These are phyloP conservation scores for Tenthredo scrophulariae DNA, from an alignment of 2,888 invertebrate species.

Conservation along the genomic window DNA sequence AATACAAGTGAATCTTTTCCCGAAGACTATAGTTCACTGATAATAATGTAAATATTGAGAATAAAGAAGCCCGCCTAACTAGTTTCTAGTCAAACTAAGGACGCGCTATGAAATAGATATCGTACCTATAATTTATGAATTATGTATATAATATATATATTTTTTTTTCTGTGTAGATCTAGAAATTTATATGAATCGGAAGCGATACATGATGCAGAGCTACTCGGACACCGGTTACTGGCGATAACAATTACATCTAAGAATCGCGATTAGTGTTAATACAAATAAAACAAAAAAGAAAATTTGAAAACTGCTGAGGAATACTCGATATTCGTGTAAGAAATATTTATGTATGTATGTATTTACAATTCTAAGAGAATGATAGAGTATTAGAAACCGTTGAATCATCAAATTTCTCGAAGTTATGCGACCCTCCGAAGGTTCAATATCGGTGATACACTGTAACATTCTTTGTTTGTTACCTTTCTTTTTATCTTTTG, in stretches of 20 bases:
- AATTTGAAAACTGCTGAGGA: neutral
- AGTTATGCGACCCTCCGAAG: neutral
- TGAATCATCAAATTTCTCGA: neutral
- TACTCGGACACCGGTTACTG: neutral
- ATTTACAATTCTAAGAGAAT: neutral
- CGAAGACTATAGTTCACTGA: neutral
- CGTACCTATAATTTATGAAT: neutral
- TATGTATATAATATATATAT: too few species aligned
- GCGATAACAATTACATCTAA: neutral
- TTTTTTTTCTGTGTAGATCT: neutral
- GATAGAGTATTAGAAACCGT: neutral
- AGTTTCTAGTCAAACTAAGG: slow-evolving; percentile 4
- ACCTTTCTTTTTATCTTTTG: neutral
- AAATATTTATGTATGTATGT: neutral
- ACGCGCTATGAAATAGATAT: neutral
- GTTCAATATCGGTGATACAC: neutral
- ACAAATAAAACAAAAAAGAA: neutral
- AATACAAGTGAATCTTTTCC: neutral
- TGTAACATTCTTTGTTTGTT: neutral
- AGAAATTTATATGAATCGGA: neutral
- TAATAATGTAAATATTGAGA: neutral
- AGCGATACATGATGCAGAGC: neutral
- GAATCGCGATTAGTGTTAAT: neutral
- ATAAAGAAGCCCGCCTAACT: neutral
- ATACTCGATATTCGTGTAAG: neutral